phyloP scores from a whole-genome alignment of 2,113 vertebrate species.

The Pluvianellus socialis region DNA sequence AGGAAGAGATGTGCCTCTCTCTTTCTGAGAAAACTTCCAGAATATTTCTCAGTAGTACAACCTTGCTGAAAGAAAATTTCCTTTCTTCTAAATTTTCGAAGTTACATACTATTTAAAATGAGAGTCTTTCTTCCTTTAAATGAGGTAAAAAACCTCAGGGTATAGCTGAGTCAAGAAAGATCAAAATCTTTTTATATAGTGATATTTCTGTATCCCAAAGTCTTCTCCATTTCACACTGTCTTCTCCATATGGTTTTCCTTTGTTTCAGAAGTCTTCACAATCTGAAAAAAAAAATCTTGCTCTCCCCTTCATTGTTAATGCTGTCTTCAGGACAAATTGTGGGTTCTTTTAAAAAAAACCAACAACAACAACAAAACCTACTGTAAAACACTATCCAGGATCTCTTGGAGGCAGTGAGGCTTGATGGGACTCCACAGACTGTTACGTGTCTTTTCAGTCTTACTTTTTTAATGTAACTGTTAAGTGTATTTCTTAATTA shows the following conservation, averaged over 20 bases:
- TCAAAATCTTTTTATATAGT: not conserved
- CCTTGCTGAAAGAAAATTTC: not conserved
- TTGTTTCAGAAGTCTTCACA: not conserved
- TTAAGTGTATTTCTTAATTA: not conserved
- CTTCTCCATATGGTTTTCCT: not conserved
- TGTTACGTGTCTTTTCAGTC: not conserved
- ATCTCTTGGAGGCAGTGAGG: not conserved
- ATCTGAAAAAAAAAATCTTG: conserved; percentile 2
- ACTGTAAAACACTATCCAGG: not conserved
- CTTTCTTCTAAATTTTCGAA: conserved; percentile 7
- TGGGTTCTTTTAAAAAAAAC: not conserved
- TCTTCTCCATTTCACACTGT: not conserved
- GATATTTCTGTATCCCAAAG: not conserved
- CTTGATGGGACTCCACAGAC: not conserved
- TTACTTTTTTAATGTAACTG: not conserved
- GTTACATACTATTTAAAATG: not conserved
- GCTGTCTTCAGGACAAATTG: not conserved
- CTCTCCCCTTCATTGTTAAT: not conserved
- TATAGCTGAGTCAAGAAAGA: not conserved
- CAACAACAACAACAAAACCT: too few species aligned
- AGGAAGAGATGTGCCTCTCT: not conserved
- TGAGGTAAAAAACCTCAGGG: not conserved
- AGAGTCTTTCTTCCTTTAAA: not conserved
- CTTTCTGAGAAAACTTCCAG: not conserved
- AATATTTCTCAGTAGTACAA: not conserved